These are phyloP conservation scores for Brachionichthys hirsutus DNA, from an alignment of 2,113 vertebrate species.

Conservation along the genomic window DNA sequence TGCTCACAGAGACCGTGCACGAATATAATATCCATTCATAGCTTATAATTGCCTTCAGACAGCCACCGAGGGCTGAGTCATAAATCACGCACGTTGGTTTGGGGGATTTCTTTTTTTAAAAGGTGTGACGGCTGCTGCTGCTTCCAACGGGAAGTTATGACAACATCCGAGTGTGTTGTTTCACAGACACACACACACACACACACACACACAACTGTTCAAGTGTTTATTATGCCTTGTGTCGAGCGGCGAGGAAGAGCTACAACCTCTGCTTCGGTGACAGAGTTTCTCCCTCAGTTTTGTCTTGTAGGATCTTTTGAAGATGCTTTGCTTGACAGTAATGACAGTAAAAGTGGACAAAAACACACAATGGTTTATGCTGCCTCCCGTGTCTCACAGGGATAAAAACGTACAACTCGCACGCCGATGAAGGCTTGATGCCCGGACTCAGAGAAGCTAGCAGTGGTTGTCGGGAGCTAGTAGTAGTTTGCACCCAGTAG, in stretches of 20 bases:
- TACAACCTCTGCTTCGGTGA: conserved; percentile 12
- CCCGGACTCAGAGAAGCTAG: too few relatives aligned
- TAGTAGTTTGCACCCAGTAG: too few relatives aligned
- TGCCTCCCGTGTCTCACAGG: too few relatives aligned
- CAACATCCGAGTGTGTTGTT: conserved; percentile 42
- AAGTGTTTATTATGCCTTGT: conserved; percentile 6
- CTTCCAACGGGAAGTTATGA: conserved; percentile 63
- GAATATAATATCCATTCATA: conserved; percentile 74
- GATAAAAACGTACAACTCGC: too few relatives aligned
- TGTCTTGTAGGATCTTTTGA: background rate
- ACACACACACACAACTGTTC: conserved; percentile 4
- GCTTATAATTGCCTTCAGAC: conserved; percentile 73
- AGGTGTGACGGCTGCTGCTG: conserved; percentile 48
- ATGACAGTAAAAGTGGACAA: background rate
- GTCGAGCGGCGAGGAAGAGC: conserved; percentile 15
- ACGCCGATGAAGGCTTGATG: too few relatives aligned
- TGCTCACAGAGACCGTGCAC: conserved; percentile 53
- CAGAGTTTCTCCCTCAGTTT: background rate
- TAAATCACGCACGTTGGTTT: conserved; percentile 58
- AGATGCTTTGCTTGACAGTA: background rate
- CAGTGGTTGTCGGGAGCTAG: too few relatives aligned
- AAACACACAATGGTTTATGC: background rate
- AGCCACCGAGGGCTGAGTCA: conserved; percentile 64
- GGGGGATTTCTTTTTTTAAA: conserved; percentile 26
- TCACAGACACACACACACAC: background rate